Base-by-base conservation (phyloP, 2,797 vertebrate genomes). In the Sebastolobus altivelis region DNA sequence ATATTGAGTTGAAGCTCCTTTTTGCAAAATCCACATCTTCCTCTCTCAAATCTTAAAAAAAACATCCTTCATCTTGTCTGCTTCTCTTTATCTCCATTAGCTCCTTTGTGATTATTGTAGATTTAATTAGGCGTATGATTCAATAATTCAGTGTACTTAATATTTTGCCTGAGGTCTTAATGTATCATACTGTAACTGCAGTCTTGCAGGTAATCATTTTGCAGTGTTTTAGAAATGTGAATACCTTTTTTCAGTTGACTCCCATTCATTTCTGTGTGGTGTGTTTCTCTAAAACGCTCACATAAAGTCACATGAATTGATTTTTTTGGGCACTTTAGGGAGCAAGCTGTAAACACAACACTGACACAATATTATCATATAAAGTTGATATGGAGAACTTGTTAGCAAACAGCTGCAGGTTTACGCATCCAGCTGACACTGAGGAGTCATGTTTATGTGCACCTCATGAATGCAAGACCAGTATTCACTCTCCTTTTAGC, bases 361-460 rank as follows among this genome's bases (percentile, higher is more conserved):
- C 43, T 5, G 4, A 46, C 43, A 46, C 14, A 46, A 46, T 25
- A 62, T 14, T 46, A 33, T 40, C 31, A 65, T 31, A 67, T 56
- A 38, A 65, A 66, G 61, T 18, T 52, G 61, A 72, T 69, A 65
- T 11, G 31, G 33, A 1, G 3, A 54, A 71, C 37, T 33, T 66
- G 49, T 80, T 60, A 66, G 68, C 35, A 43, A 70, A 77, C 54
- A 66, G 25, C 9, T 14, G n/a, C 27, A 35, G 35, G 62, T 77
- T 65, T 60, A 55, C 62, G 61, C 73, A 54, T 20, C 5, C 16
- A 0, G 60, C 25, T 5, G 35, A 40, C 61, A 25, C 14, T 12
- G 67, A 25, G 33, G 66, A 70, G 18, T 27, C 31, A 10, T 65
- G 27, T 25, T 35, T 49, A 14, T 59, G 62, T 56, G 27, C 8